A percentile compares a stretch with the other conserved stretches of the same genome.
phyloP scores from a whole-genome alignment of 2,113 vertebrate species.

The Formicarius rufipectus region DNA sequence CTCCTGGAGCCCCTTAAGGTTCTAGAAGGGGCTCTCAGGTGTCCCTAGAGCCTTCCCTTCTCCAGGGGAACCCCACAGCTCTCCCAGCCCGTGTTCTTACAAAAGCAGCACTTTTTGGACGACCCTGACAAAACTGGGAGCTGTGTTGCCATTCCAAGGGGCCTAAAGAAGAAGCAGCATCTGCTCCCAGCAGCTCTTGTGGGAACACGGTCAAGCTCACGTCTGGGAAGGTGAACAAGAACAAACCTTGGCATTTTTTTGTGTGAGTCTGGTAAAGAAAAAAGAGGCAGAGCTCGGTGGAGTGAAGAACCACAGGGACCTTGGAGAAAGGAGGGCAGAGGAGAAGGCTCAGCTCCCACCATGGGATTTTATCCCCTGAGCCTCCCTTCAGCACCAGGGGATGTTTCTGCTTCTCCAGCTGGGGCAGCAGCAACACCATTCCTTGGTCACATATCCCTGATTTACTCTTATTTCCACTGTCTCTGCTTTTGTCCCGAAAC shows the following conservation, averaged over 20 bases:
- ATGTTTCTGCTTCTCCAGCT: background rate
- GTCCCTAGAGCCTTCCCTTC: background rate
- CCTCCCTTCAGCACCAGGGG: background rate
- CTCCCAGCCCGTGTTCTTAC: background rate
- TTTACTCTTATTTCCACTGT: background rate
- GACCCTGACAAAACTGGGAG: background rate
- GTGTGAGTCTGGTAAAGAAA: background rate
- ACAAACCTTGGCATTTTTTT: background rate
- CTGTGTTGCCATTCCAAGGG: background rate
- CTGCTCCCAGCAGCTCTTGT: background rate
- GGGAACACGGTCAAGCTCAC: background rate
- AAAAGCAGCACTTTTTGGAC: background rate
- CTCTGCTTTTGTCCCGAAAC: background rate
- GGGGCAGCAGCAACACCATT: background rate
- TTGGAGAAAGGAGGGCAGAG: background rate
- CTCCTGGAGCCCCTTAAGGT: background rate
- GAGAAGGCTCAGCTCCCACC: background rate
- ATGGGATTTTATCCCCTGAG: background rate
- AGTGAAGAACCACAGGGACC: fast-evolving
- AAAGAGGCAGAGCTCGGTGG: background rate
- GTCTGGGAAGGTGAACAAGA: background rate
- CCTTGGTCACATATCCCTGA: background rate
- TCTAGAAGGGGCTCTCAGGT: background rate
- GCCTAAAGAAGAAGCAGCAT: background rate
- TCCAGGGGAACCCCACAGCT: background rate